Evolutionary conservation across 1,140 invertebrate species (phyloP).

Genomic region (Panonychus citri): DNA sequence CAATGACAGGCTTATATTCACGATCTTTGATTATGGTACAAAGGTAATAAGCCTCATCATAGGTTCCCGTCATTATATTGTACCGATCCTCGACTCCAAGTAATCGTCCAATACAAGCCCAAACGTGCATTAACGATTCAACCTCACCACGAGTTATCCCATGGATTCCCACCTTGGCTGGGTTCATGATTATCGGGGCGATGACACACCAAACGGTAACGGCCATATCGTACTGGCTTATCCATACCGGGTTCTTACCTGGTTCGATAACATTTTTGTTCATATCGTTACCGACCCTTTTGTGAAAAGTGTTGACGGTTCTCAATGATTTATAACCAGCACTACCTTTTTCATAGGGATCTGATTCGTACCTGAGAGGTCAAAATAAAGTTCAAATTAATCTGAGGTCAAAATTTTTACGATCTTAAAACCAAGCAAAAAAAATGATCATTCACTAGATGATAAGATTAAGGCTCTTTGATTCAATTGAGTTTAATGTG

Average conservation of each 20-base stretch:
- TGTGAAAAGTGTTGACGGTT: slow-evolving; percentile 6
- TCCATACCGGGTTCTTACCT: slow-evolving; percentile 13
- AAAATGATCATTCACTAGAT: too few relatives aligned
- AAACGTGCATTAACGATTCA: slow-evolving; percentile 52
- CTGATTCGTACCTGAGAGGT: slow-evolving; percentile 3
- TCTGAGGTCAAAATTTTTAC: too few relatives aligned
- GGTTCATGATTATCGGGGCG: slow-evolving; percentile 25
- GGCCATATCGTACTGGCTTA: slow-evolving; percentile 20
- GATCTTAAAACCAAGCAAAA: too few relatives aligned
- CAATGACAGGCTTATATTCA: neutral
- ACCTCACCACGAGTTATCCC: slow-evolving; percentile 29
- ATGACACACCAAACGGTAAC: slow-evolving; percentile 20
- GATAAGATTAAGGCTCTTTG: too few relatives aligned
- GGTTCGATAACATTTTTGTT: neutral
- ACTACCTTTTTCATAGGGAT: slow-evolving; percentile 4
- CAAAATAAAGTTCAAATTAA: too few relatives aligned
- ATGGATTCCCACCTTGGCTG: slow-evolving; percentile 6
- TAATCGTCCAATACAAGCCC: slow-evolving; percentile 50
- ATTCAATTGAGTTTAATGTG: too few relatives aligned
- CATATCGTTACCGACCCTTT: slow-evolving; percentile 1
- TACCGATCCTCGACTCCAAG: slow-evolving; percentile 55
- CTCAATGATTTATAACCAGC: slow-evolving; percentile 1
- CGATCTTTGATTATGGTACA: slow-evolving; percentile 7
- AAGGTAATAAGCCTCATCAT: slow-evolving; percentile 15
- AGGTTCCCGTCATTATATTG: slow-evolving; percentile 29